Evolutionary conservation across 2,113 vertebrate species (phyloP).

Genomic region (Macaca nemestrina): DNA sequence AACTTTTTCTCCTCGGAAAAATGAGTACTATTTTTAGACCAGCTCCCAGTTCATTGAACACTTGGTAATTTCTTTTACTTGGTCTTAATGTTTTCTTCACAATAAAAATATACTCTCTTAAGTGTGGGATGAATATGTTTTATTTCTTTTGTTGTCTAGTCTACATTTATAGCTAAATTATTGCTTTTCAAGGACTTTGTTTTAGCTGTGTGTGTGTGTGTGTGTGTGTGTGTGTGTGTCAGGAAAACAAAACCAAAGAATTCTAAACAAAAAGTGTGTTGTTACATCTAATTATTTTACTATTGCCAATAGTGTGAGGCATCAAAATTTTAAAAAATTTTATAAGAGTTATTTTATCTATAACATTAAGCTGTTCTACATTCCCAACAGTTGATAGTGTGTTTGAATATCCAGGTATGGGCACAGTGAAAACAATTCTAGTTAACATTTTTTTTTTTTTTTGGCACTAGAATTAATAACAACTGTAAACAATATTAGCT

Average conservation of each 20-base stretch:
- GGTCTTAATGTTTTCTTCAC: constrained; percentile 37
- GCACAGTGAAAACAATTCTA: neutral
- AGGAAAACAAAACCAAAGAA: neutral
- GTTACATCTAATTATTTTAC: constrained; percentile 18
- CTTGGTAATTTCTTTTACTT: constrained; percentile 22
- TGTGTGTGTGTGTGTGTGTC: too few relatives aligned
- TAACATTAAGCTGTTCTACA: neutral
- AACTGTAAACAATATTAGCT: neutral
- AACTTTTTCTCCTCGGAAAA: constrained; percentile 18
- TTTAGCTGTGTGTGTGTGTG: neutral
- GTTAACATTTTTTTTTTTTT: neutral
- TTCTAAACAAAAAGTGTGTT: neutral
- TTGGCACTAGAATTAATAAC: neutral
- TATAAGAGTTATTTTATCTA: neutral
- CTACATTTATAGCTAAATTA: neutral
- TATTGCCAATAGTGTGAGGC: neutral
- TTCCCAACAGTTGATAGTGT: neutral
- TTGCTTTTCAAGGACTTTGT: neutral
- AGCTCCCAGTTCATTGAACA: neutral
- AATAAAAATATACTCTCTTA: neutral
- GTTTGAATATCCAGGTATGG: neutral
- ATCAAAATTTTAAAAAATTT: neutral
- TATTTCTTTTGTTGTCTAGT: neutral
- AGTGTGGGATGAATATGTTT: neutral
- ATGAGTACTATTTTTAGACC: neutral